Base-by-base conservation (phyloP, 2,888 invertebrate genomes). In the Phortica magna region DNA sequence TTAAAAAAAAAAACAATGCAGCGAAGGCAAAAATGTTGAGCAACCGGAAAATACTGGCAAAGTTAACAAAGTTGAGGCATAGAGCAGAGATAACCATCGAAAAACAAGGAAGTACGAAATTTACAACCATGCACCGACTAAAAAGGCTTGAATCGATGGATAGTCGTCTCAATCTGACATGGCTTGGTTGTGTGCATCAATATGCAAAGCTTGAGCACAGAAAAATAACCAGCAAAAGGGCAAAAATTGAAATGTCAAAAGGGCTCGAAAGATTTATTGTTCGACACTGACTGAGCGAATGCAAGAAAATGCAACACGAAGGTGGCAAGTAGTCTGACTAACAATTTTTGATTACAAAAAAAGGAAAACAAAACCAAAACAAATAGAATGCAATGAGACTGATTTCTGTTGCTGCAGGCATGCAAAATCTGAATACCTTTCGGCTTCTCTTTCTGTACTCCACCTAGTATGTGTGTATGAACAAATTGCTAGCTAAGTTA, bases 191-290 rank as follows among this genome's bases (percentile, higher is more conserved):
- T 31, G 53, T 71, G 70, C 70, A 71, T 71, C 70, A 71, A 71
- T 71, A 53, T 71, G 55, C 70, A 71, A 31, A 71, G 70, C 53
- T 71, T 71, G 42, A 53, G 14, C 14, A 5, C 10, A 14, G 39
- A 39, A 41, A 65, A 65, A 39, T 10, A 65, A 65, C 65, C 2
- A 65, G 39, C 41, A 65, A 65, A 71, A 71, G 48, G 53, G 70
- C 70, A 71, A 53, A 71, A 71, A 71, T 71, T 71, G 70, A 71
- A 71, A 71, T 71, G 70, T 71, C 70, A 71, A 71, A 71, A 71
- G 70, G 70, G 70, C 70, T 53, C 42, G 53, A 71, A 71, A 71
- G 70, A 71, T 71, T 71, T 71, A 71, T 71, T 71, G 70, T 53
- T 9, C 9, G 55, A 71, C 70, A 71, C 70, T 71, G 53, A 55